A percentile compares a stretch with the other conserved stretches of the same genome.
phyloP scores from a whole-genome alignment of 92 coral and sea anemone genomes.

The Pocillopora meandrina region DNA sequence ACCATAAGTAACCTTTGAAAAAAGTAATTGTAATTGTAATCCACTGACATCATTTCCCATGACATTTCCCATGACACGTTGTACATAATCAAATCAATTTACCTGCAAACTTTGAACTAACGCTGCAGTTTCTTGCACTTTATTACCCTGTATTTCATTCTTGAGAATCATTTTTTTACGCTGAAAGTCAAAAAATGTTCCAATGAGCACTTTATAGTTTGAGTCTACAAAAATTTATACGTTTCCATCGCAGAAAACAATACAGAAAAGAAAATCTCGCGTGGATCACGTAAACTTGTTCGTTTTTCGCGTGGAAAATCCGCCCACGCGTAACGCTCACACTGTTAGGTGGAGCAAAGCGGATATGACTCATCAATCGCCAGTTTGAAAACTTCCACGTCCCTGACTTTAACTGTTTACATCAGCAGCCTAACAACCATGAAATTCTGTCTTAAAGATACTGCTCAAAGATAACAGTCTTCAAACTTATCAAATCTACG shows the following conservation, averaged over 20 bases:
- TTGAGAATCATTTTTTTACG: conserved; percentile 18
- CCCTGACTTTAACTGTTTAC: not conserved
- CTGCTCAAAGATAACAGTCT: no score
- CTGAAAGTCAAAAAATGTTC: not conserved
- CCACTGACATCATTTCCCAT: no score
- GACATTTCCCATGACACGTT: no score
- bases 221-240: no score
- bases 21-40: no score
- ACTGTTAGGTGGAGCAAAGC: not conserved
- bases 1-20: no score
- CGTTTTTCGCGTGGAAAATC: not conserved
- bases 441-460: no score
- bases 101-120: conserved; percentile 34
- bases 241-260: not conserved
- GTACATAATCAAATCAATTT: no score
- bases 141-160: conserved; percentile 2
- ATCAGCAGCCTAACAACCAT: no score
- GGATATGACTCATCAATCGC: not conserved
- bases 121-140: conserved; percentile 5
- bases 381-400: not conserved
- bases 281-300: not conserved
- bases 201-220: not conserved
- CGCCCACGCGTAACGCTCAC: not conserved
- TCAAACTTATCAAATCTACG: no score
- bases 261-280: not conserved